Conservation (phyloP, 2,797 vertebrate species). For the Lithobates sylvaticus region DNA sequence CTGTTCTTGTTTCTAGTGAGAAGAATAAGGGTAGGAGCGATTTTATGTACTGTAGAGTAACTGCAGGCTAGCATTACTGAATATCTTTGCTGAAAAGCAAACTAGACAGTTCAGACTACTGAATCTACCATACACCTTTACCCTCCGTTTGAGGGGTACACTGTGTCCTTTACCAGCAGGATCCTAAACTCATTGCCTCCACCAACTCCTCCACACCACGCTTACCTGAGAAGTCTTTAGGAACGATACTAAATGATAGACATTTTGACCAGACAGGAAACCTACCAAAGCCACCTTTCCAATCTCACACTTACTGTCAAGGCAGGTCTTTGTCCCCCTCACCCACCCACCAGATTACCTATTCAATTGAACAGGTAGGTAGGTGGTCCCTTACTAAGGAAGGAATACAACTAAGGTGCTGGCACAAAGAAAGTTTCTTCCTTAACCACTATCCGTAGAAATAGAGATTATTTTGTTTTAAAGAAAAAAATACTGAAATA, state of each 20-base stretch:
- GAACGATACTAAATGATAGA: background rate
- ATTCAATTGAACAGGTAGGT: slow-evolving; percentile 51
- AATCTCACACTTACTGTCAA: slow-evolving; percentile 51
- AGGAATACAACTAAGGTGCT: slow-evolving; percentile 70
- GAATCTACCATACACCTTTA: slow-evolving; percentile 13
- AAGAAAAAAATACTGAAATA: slow-evolving; percentile 68
- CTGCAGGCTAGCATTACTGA: background rate
- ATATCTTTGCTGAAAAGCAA: background rate
- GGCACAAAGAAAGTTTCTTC: slow-evolving; percentile 69
- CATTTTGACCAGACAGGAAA: slow-evolving; percentile 34
- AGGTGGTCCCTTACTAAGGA: slow-evolving; percentile 51
- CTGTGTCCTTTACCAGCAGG: slow-evolving; percentile 2
- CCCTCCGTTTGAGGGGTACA: background rate
- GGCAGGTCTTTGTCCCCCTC: slow-evolving; percentile 53
- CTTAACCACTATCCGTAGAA: slow-evolving; percentile 70
- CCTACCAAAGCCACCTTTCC: slow-evolving; percentile 51
- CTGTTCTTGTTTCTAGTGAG: background rate
- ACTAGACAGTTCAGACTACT: background rate
- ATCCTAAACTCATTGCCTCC: slow-evolving; percentile 14
- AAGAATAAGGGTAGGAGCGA: background rate
- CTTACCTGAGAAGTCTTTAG: background rate
- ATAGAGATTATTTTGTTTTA: slow-evolving; percentile 74
- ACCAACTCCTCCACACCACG: background rate
- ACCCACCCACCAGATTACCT: slow-evolving; percentile 45
- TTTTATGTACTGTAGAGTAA: background rate